Conservation (phyloP, 2,797 vertebrate species). For the Sibirionetta formosa region DNA sequence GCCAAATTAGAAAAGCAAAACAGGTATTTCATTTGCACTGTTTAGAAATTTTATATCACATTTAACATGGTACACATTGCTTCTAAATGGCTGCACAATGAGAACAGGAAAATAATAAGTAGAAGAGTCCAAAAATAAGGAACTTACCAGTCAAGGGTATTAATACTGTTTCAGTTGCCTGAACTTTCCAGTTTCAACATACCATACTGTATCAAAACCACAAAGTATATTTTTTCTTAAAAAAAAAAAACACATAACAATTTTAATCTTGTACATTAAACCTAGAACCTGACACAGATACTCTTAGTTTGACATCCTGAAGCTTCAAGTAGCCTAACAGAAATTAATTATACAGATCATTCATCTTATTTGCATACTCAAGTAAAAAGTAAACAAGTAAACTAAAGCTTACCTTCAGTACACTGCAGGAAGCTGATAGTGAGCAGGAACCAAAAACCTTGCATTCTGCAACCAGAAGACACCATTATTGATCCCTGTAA, state of each 20-base stretch:
- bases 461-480: conserved; percentile 94
- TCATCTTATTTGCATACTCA: neutral
- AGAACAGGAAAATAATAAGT: neutral
- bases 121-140: conserved; percentile 16
- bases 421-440: conserved; percentile 93
- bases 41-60: conserved; percentile 23
- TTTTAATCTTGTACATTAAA: neutral
- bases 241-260: neutral
- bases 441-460: conserved; percentile 95
- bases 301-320: neutral
- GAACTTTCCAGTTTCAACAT: neutral
- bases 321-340: neutral
- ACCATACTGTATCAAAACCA: neutral
- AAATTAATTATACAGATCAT: conserved; percentile 17
- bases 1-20: conserved; percentile 20
- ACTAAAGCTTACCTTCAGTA: conserved; percentile 91
- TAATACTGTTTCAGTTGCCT: neutral
- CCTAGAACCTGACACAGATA: neutral
- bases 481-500: conserved; percentile 92
- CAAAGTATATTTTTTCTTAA: neutral
- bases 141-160: neutral
- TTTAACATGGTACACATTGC: conserved; percentile 2
- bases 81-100: neutral
- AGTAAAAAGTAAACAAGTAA: conserved; percentile 28
- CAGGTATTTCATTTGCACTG: neutral